Evolutionary conservation across 30 jellyfish, hydroid and myxozoan genomes (phyloP), one percentile per base, ranked within the genome.

Genomic region (Cassiopea andromeda): DNA sequence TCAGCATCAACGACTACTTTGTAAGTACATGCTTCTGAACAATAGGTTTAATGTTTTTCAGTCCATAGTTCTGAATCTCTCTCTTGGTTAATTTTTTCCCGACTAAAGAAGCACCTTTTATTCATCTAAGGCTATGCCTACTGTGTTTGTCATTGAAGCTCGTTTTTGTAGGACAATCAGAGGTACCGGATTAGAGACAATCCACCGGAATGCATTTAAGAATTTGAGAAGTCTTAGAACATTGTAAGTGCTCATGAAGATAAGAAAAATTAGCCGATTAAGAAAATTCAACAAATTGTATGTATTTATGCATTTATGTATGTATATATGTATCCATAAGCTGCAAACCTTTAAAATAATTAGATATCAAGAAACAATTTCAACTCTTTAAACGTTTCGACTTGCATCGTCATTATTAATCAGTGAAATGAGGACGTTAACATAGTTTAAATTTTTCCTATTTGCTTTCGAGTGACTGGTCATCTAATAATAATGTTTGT

Each of bases 201-300:
- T 91, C 43, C 94, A 91, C 60, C 94, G 87, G 0, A 70, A 69
- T 6, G 97, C 94, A 58, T 91, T 91, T 71, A 48, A 46, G 73
- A 80, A 89, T n/a, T 59, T 89, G 71, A 80, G 46, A 81, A 73
- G 69, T 54, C 82, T 89, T 13, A n/a, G 12, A 1, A 46, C 73
- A 10, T 75, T 89, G 96, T 89, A 68, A 78, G 96, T 78, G 64
- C 9, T 50, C 8, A 50, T 50, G 47, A 15, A 13, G 5, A 58
- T 38, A 45, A 5, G 64, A 50, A 50, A 50, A 2, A 50, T 50
- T 9, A 50, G 5, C 9, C 64, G 9, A 50, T 2, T 50, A 9
- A 50, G 9, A 2, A 5, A 9, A 50, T 50, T n/a, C n/a, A n/a
- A n/a, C n/a, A n/a, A n/a, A 9, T 50, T 50, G 9, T 2, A 2